phyloP scores from a whole-genome alignment of 2,797 vertebrate genomes.

The Sardinella longiceps region DNA sequence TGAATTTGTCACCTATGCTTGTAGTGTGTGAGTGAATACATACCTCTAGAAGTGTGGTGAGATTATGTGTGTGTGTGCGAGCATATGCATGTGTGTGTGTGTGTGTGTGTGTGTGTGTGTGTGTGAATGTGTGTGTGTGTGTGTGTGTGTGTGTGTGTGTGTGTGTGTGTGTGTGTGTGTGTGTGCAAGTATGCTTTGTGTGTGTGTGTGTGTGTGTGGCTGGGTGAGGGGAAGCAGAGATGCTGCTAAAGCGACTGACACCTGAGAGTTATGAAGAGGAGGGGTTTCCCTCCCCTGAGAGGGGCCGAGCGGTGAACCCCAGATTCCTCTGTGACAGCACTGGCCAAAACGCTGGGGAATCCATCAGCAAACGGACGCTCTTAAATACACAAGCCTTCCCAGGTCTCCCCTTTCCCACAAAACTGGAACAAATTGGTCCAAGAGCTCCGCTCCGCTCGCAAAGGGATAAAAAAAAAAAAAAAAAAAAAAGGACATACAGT shows the following conservation, averaged over 20 bases:
- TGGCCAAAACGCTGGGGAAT: neutral
- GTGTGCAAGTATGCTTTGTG: no score
- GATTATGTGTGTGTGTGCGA: neutral
- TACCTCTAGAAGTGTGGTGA: neutral
- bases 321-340: neutral
- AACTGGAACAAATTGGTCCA: constrained; percentile 9
- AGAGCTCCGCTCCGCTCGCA: neutral
- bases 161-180: constrained; percentile 4
- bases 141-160: neutral
- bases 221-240: neutral
- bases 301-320: neutral
- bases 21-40: neutral
- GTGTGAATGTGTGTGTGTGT: neutral
- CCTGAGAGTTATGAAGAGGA: constrained; percentile 3
- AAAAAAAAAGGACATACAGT: neutral
- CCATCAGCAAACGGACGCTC: neutral
- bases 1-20: neutral
- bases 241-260: neutral
- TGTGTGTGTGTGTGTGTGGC: neutral
- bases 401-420: constrained; percentile 18
- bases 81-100: neutral
- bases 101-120: neutral
- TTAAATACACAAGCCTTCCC: constrained; percentile 4
- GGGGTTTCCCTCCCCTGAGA: neutral
- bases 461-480: neutral